Evolutionary conservation across 2,797 vertebrate genomes (phyloP).

Genomic region (Acipenser oxyrinchus): DNA sequence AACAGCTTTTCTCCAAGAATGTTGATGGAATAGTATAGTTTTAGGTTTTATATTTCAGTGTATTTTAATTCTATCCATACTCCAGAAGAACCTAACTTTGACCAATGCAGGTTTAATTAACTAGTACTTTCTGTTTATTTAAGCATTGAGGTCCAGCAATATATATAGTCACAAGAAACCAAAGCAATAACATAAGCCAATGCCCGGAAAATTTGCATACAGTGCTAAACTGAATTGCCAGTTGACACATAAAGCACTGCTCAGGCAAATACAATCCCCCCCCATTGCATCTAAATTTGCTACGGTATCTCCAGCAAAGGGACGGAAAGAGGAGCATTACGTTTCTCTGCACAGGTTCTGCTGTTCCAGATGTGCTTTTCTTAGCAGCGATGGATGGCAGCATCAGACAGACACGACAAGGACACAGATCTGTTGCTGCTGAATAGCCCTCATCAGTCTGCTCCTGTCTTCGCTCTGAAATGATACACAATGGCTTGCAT

Average conservation of each 20-base stretch:
- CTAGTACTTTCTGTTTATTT: too few relatives aligned
- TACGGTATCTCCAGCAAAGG: conserved; percentile 3
- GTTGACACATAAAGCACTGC: conserved; percentile 14
- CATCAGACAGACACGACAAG: conserved; percentile 17
- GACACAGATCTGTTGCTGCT: conserved; percentile 37
- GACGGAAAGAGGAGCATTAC: conserved; percentile 4
- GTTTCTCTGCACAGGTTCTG: background rate
- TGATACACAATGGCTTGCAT: conserved; percentile 57
- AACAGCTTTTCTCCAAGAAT: too few relatives aligned
- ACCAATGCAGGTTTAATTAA: too few relatives aligned
- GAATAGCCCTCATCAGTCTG: conserved; percentile 48
- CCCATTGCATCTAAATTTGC: conserved; percentile 18
- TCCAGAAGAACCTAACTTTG: too few relatives aligned
- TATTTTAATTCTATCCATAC: too few relatives aligned
- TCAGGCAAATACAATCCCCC: conserved; percentile 11
- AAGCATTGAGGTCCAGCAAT: too few relatives aligned
- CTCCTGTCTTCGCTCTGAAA: conserved; percentile 52
- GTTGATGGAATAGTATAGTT: too few relatives aligned
- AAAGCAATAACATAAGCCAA: conserved; percentile 7
- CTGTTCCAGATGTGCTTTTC: too few relatives aligned
- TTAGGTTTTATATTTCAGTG: too few relatives aligned
- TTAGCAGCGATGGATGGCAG: conserved; percentile 9
- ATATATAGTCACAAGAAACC: background rate
- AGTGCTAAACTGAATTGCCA: conserved; percentile 4
- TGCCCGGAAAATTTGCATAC: conserved; percentile 8